These are phyloP conservation scores for Cheilosia vulpina DNA, from an alignment of 2,888 invertebrate species.

Conservation along the genomic window DNA sequence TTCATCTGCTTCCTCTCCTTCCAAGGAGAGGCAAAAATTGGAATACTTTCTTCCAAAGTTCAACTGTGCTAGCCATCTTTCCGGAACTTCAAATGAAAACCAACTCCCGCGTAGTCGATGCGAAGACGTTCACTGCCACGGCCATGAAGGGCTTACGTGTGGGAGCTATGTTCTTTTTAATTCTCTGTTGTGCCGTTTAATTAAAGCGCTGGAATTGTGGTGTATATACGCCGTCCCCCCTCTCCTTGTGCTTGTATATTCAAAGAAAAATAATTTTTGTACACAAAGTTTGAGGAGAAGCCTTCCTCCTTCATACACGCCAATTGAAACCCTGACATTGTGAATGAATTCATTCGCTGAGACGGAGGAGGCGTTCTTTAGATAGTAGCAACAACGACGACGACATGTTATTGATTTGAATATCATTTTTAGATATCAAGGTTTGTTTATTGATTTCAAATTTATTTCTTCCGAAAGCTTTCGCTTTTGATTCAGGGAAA, in stretches of 20 bases:
- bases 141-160: constrained; percentile 13
- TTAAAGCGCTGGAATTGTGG: constrained; percentile 48
- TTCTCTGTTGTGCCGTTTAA: constrained; percentile 51
- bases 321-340: constrained; percentile 11
- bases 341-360: background rate
- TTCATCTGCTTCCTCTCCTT: constrained; percentile 3
- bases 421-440: constrained; percentile 72
- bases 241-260: background rate
- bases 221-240: background rate
- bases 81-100: constrained; percentile 49
- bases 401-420: constrained; percentile 61
- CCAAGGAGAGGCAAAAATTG: constrained; percentile 49
- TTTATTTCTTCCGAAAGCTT: constrained; percentile 53
- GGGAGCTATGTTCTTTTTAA: constrained; percentile 30
- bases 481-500: constrained; percentile 21
- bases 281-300: background rate
- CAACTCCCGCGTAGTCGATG: constrained; percentile 1
- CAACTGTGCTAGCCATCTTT: constrained; percentile 24
- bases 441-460: constrained; percentile 70
- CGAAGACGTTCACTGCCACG: constrained; percentile 1
- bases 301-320: background rate
- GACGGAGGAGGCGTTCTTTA: background rate
- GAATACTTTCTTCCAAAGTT: constrained; percentile 67
- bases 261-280: background rate
- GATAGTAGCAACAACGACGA: constrained; percentile 20